Percentiles rank a stretch among this genome's conserved stretches.
These are phyloP conservation scores for Danionella dracula DNA, from an alignment of 2,797 vertebrate genomes.

Conservation along the genomic window DNA sequence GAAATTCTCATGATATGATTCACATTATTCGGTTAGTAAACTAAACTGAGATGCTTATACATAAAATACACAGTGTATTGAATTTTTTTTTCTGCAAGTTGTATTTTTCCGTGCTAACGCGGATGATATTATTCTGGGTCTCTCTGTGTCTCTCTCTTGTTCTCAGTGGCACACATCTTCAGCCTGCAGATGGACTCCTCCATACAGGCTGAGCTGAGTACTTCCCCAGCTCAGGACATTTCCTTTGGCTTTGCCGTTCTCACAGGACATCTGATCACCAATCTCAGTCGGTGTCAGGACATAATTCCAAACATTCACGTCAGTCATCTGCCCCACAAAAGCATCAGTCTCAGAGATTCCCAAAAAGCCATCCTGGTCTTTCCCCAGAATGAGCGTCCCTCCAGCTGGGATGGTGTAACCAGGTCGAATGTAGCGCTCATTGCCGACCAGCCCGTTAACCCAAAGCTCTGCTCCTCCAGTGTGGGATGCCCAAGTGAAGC, in stretches of 20 bases:
- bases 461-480: constrained; percentile 61
- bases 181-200: constrained; percentile 70
- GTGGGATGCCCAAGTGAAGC: constrained; percentile 72
- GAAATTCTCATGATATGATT: constrained; percentile 25
- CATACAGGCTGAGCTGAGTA: constrained; percentile 67
- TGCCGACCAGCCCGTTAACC: constrained; percentile 70
- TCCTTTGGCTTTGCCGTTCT: constrained; percentile 51
- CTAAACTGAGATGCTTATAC: too few species aligned
- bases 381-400: constrained; percentile 69
- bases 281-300: constrained; percentile 61
- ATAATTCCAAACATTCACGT: constrained; percentile 76
- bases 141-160: background rate
- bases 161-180: constrained; percentile 69
- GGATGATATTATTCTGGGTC: too few species aligned
- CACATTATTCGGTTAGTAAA: background rate
- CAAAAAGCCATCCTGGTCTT: constrained; percentile 70
- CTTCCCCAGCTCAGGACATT: constrained; percentile 78
- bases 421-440: constrained; percentile 54
- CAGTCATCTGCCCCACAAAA: constrained; percentile 71
- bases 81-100: too few species aligned
- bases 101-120: too few species aligned
- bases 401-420: constrained; percentile 59
- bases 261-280: constrained; percentile 64
- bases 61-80: too few species aligned
- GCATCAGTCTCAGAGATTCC: constrained; percentile 67